Evolutionary conservation across 2,113 vertebrate species (phyloP).

Genomic region (Paratilapia polleni): DNA sequence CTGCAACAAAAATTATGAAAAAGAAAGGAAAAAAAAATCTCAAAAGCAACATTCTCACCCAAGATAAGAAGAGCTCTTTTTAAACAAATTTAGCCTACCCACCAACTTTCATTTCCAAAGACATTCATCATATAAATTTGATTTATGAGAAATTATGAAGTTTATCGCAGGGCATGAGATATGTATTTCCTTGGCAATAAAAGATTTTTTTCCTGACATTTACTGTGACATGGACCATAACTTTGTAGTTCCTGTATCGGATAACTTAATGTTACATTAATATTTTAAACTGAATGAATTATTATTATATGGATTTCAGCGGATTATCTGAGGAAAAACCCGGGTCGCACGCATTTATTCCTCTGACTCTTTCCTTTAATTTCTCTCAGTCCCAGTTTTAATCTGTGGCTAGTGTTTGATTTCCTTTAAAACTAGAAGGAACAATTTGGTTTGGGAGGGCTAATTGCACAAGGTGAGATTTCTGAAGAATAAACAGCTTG

Average conservation of each 20-base stretch:
- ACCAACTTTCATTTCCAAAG: neutral
- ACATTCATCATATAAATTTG: neutral
- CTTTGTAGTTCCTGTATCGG: neutral
- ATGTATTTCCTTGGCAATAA: neutral
- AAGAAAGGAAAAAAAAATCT: neutral
- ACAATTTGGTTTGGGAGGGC: neutral
- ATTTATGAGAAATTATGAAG: neutral
- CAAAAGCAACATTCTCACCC: neutral
- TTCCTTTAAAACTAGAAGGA: neutral
- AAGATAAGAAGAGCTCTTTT: neutral
- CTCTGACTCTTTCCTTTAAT: neutral
- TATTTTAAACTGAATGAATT: neutral
- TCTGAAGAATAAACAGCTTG: neutral
- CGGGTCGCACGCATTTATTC: neutral
- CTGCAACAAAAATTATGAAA: neutral
- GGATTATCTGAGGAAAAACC: neutral
- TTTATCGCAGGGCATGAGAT: neutral
- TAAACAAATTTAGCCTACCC: neutral
- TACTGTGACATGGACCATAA: neutral
- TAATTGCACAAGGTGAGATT: neutral
- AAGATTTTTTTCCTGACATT: neutral
- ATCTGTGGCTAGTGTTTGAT: neutral
- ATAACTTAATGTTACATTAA: neutral
- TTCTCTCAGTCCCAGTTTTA: neutral
- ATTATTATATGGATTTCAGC: constrained; percentile 5